Evolutionary conservation across 2,888 invertebrate genomes (phyloP).

Genomic region (Busseola fusca): DNA sequence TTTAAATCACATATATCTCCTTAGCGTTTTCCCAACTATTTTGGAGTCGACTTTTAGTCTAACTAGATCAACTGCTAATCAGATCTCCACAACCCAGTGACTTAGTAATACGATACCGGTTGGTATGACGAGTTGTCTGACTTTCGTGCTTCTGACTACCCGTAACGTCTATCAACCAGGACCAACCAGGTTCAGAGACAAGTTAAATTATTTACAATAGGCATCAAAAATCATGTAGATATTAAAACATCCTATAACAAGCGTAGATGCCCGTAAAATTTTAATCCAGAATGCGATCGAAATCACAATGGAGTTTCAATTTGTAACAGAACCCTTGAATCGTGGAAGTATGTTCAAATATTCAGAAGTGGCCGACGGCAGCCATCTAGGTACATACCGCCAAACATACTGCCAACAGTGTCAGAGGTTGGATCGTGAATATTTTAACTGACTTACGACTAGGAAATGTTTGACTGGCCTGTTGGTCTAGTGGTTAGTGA

Average conservation of each 20-base stretch:
- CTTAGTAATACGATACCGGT: no score
- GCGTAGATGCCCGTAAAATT: not conserved
- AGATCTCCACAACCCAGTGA: no score
- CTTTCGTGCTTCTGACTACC: no score
- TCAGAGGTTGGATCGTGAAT: constrained; percentile 32
- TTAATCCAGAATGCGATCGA: constrained; percentile 16
- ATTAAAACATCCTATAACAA: not conserved
- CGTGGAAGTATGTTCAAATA: constrained; percentile 35
- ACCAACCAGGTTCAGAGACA: no score
- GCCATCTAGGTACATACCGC: constrained; percentile 28
- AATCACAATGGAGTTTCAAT: constrained; percentile 50
- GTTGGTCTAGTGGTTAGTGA: no score
- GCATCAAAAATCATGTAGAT: not conserved
- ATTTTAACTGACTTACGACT: constrained; percentile 40
- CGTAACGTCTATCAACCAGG: no score
- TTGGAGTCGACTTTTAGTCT: no score
- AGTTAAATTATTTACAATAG: not conserved
- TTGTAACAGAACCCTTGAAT: constrained; percentile 29
- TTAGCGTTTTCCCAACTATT: no score
- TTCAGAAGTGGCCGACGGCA: constrained; percentile 29
- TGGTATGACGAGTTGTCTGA: no score
- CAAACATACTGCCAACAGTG: constrained; percentile 11
- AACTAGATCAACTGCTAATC: no score
- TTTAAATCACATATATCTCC: not conserved
- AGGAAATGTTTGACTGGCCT: no score